These are phyloP conservation scores for Euproctis similis DNA, from an alignment of 2,888 invertebrate species.

Conservation along the genomic window DNA sequence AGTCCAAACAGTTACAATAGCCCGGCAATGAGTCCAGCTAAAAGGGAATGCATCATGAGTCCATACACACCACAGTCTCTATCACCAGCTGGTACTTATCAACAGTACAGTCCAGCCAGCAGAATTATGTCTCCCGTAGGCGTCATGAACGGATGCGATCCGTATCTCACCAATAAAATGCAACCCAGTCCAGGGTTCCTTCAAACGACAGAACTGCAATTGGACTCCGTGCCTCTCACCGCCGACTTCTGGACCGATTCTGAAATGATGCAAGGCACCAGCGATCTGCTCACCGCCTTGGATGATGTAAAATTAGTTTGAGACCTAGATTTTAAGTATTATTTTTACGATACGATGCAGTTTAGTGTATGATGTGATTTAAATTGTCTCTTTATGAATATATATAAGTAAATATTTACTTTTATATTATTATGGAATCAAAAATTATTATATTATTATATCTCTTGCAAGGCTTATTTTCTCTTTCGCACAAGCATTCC, in stretches of 20 bases:
- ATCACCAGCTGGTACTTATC: constrained; percentile 51
- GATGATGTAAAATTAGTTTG: constrained; percentile 62
- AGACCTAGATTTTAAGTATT: constrained; percentile 7
- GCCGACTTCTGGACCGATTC: constrained; percentile 57
- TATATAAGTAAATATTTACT: no score
- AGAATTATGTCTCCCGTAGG: constrained; percentile 45
- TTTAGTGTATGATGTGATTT: constrained; percentile 7
- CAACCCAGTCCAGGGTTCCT: constrained; percentile 53
- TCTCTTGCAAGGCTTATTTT: no score
- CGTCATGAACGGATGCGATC: constrained; percentile 52
- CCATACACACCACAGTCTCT: constrained; percentile 60
- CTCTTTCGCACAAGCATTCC: constrained; percentile 32
- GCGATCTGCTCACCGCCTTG: constrained; percentile 54
- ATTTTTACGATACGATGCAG: no score
- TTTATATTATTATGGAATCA: no score
- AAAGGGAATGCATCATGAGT: constrained; percentile 47
- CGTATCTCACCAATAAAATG: constrained; percentile 60
- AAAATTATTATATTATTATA: no score
- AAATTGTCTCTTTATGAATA: no score
- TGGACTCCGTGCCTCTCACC: constrained; percentile 44
- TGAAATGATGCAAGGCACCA: constrained; percentile 52
- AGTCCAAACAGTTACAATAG: constrained; percentile 57
- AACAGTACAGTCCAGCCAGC: constrained; percentile 47
- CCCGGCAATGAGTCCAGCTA: constrained; percentile 56
- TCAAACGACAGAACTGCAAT: constrained; percentile 41